Evolutionary conservation across 2,113 vertebrate genomes (phyloP).

Genomic region (Hippocampus comes): DNA sequence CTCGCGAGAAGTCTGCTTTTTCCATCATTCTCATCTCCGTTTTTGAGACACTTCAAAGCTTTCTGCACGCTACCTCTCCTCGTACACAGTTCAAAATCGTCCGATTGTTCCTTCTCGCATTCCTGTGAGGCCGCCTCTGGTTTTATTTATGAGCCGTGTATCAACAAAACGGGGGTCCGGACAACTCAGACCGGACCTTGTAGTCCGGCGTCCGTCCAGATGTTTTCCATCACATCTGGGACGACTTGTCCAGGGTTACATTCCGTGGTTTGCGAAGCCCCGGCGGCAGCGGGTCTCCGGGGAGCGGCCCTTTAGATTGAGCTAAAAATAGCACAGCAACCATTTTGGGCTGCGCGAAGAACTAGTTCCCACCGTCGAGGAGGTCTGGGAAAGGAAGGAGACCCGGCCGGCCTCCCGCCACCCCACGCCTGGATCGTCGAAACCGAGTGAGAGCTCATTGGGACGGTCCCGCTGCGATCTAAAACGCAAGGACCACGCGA

Average conservation of each 20-base stretch:
- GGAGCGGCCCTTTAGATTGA: slow-evolving; percentile 68
- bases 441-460: slow-evolving; percentile 35
- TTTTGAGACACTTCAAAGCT: background rate
- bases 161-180: slow-evolving; percentile 17
- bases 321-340: slow-evolving; percentile 71
- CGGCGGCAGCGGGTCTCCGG: slow-evolving; percentile 70
- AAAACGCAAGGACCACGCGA: slow-evolving; percentile 1
- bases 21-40: background rate
- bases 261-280: slow-evolving; percentile 68
- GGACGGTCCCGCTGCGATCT: slow-evolving; percentile 17
- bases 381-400: slow-evolving; percentile 74
- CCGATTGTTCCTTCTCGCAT: slow-evolving; percentile 19
- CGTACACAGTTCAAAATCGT: background rate
- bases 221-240: slow-evolving; percentile 79
- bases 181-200: slow-evolving; percentile 23
- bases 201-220: slow-evolving; percentile 65
- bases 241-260: slow-evolving; percentile 73
- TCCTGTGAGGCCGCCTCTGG: slow-evolving; percentile 5
- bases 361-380: slow-evolving; percentile 72
- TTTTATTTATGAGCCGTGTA: slow-evolving; percentile 33
- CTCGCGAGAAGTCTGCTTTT: background rate
- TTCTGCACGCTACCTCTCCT: background rate
- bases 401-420: background rate
- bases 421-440: slow-evolving; percentile 31
- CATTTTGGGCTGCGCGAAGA: slow-evolving; percentile 60